Conservation (phyloP, 2,797 vertebrate genomes). For the Harpagifer antarcticus region DNA sequence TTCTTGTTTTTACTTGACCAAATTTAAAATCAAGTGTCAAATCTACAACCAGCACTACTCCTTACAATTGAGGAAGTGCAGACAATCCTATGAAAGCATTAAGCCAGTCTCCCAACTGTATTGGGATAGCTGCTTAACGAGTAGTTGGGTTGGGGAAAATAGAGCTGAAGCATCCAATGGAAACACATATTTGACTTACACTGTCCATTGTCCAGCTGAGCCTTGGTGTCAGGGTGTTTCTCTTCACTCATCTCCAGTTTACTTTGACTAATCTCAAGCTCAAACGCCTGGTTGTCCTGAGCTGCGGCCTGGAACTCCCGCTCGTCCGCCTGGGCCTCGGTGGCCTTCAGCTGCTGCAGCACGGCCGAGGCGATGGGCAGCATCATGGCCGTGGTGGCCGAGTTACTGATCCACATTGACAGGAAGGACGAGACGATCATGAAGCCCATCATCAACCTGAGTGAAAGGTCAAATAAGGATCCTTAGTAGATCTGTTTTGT, state of each 20-base stretch:
- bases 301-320: conserved; percentile 48
- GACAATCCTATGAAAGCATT: too few relatives aligned
- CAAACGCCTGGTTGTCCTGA: conserved; percentile 69
- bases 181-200: conserved; percentile 52
- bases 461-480: not conserved
- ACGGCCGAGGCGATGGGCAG: conserved; percentile 92
- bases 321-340: conserved; percentile 71
- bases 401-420: conserved; percentile 99
- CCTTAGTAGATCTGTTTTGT: not conserved
- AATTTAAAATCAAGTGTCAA: too few relatives aligned
- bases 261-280: conserved; percentile 48
- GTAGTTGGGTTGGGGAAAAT: too few relatives aligned
- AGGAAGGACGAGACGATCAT: conserved; percentile 93
- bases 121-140: too few relatives aligned
- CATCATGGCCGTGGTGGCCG: conserved; percentile 97
- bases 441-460: conserved; percentile 93
- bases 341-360: conserved; percentile 87
- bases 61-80: too few relatives aligned
- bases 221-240: conserved; percentile 42
- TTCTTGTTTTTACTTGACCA: too few relatives aligned
- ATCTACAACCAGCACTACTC: too few relatives aligned
- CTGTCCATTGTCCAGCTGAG: not conserved
- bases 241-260: conserved; percentile 22
- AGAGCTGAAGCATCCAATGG: too few relatives aligned
- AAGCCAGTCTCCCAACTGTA: too few relatives aligned